Base-by-base conservation (phyloP, 2,888 invertebrate species). In the Tubulanus polymorphus region DNA sequence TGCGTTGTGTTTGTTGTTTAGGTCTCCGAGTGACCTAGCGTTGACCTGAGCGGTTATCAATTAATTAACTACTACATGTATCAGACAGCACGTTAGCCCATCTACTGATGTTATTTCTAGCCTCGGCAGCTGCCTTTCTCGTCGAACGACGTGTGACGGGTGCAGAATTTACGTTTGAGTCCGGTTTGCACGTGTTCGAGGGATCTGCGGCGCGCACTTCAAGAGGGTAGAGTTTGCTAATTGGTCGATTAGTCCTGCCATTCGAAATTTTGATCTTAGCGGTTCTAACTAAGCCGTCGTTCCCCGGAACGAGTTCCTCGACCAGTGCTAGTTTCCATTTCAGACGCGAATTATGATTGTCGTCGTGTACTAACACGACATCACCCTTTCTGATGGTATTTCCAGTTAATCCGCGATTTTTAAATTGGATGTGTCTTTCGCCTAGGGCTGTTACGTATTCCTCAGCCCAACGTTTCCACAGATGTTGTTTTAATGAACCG, bases 391-490 rank as follows among this genome's bases (percentile, higher is more conserved):
- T 23, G 26, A 48, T 15, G 10, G 26, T 15, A 12, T 12, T 18
- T 18, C 10, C 28, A 18, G 12, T 12, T 23, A 8, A 15, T 12
- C 26, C 12, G n/a, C n/a, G n/a, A 48, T 27, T 8, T 26, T 23
- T 48, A 8, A n/a, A 10, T n/a, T 15, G 28, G 28, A 18, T 50
- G 18, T 28, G 32, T 41, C 20, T n/a, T 50, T 50, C 50, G 6
- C 50, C 5, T 5, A 50, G 32, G 5, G 50, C 3, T 5, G 27
- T 8, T 5, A 51, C 26, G 23, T 51, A 51, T 15, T 59, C 59
- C 1, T 25, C 20, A 8, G 20, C 32, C 62, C 62, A 62, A 10
- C 53, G 12, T 35, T 32, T 51, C 50, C 53, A 52, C 25, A 57
- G 55, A 15, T 62, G 48, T 5, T 56, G 26, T 12, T 57, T 20